Conservation (phyloP, 2,888 invertebrate species). For the Gnatocerus cornutus region DNA sequence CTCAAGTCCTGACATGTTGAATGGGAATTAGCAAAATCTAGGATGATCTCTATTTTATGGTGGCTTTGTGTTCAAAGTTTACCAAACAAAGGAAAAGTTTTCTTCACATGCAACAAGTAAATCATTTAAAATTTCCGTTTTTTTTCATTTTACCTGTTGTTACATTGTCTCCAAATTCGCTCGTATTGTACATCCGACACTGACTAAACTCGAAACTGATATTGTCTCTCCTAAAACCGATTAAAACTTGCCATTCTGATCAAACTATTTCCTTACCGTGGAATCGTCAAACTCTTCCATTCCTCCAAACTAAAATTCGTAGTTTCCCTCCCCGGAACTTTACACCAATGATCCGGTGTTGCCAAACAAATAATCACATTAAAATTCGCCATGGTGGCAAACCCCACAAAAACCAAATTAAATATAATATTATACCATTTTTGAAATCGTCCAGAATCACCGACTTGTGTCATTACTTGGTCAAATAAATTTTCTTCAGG, state of each 20-base stretch:
- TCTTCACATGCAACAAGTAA: too few relatives aligned
- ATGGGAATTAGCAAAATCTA: too few relatives aligned
- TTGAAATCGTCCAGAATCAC: slow-evolving; percentile 74
- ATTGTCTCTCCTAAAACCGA: slow-evolving; percentile 21
- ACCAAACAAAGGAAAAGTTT: too few relatives aligned
- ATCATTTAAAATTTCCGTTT: too few relatives aligned
- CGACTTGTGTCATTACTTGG: slow-evolving; percentile 72
- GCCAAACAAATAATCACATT: slow-evolving; percentile 74
- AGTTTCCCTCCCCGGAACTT: slow-evolving; percentile 72
- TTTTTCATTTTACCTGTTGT: too few relatives aligned
- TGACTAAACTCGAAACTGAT: slow-evolving; percentile 65
- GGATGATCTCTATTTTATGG: too few relatives aligned
- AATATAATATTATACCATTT: slow-evolving; percentile 71
- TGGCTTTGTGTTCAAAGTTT: too few relatives aligned
- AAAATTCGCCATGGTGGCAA: slow-evolving; percentile 73
- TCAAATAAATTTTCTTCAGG: slow-evolving; percentile 67
- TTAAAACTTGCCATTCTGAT: neutral
- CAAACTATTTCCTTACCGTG: slow-evolving; percentile 68
- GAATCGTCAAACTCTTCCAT: slow-evolving; percentile 74
- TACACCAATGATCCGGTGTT: slow-evolving; percentile 76
- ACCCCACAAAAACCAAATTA: slow-evolving; percentile 71
- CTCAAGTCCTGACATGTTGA: too few relatives aligned
- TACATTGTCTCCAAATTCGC: too few relatives aligned
- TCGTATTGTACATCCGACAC: slow-evolving; percentile 59
- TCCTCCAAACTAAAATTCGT: slow-evolving; percentile 71